Evolutionary conservation across 2,888 invertebrate genomes (phyloP), one percentile per base, ranked within the genome.

Genomic region (Megamerina dolium): DNA sequence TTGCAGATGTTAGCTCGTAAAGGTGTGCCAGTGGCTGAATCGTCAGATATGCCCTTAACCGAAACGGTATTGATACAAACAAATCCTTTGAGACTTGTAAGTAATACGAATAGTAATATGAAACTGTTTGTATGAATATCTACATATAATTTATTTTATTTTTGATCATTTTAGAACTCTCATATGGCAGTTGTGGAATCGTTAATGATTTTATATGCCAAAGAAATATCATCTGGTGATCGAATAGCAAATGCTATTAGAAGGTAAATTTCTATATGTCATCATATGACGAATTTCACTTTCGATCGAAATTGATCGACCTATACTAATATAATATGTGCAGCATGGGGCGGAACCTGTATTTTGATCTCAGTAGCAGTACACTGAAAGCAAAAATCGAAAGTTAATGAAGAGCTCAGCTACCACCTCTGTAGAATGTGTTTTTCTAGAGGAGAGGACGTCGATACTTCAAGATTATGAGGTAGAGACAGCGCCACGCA

Each of bases 131-230:
- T n/a, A n/a, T n/a, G 13, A 27, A 27, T 23, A 23, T 9, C 6
- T 23, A 9, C n/a, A n/a, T 23, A 5, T 14, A 29, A 12, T 13
- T 20, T 34, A 23, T 5, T 14, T 16, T 16, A n/a, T n/a, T n/a
- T n/a, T n/a, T n/a, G n/a, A 34, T 43, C 10, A 23, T 45, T 78
- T n/a, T 75, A 94, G 94, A 85, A 83, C 72, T 91, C 92, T 62
- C 95, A 96, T 74, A 86, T 95, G 85, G 83, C 88, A 70, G 88
- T 96, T 74, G 88, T 94, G 74, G 94, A 95, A 75, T 88, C 91
- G 58, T 78, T 95, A 73, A 94, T 95, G 94, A 80, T 82, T 68
- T 79, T 95, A 60, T 94, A 93, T 76, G 87, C 91, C 57, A 85
- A 87, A 63, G 93, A 95, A 74, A 89, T 93, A 60, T 85, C 91